These are phyloP conservation scores for Sylvilagus floridanus DNA, from an alignment of 2,797 vertebrate species.

Conservation along the genomic window DNA sequence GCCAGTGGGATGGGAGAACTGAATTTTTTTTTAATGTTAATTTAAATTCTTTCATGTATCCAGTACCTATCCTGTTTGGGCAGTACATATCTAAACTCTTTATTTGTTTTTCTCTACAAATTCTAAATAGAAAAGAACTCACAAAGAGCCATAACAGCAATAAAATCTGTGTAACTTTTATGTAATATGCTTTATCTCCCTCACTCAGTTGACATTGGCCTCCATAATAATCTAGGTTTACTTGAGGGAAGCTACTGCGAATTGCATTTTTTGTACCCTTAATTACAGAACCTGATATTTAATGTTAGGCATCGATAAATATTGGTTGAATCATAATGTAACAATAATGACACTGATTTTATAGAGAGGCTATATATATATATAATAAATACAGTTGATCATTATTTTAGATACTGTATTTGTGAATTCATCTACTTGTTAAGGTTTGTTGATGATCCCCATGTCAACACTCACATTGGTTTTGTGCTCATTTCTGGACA, in stretches of 20 bases:
- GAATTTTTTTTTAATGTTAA: conserved; percentile 25
- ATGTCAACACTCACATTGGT: neutral
- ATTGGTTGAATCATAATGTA: neutral
- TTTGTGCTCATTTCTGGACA: neutral
- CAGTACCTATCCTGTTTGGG: neutral
- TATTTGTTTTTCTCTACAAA: neutral
- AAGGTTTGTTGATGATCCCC: neutral
- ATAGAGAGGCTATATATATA: no score
- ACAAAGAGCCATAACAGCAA: neutral
- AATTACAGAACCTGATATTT: neutral
- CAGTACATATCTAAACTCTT: neutral
- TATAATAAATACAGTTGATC: neutral
- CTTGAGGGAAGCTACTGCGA: neutral
- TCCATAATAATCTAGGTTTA: neutral
- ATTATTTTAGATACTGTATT: neutral
- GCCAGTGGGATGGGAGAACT: neutral
- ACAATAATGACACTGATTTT: neutral
- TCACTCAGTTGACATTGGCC: neutral
- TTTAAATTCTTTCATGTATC: neutral
- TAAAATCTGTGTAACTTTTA: neutral
- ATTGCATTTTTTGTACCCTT: neutral
- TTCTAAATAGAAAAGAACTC: conserved; percentile 8
- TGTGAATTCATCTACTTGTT: neutral
- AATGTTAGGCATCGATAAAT: neutral
- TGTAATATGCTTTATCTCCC: neutral